phyloP scores from a whole-genome alignment of 2,113 vertebrate genomes.

The Porphyrio hochstetteri region DNA sequence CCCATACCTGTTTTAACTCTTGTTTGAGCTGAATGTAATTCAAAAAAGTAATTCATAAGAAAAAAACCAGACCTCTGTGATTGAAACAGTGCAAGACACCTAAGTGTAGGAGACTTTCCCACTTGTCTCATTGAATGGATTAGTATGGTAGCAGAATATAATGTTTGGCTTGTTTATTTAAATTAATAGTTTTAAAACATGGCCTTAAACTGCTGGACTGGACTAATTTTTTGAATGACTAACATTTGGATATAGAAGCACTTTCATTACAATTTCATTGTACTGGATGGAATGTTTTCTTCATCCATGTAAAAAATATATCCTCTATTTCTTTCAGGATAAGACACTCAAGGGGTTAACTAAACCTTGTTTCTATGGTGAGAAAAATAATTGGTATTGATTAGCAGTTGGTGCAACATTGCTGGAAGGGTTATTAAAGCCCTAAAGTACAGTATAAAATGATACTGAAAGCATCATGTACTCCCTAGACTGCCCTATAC shows the following conservation, averaged over 20 bases:
- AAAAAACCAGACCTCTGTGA: not conserved
- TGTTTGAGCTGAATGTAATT: not conserved
- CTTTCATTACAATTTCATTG: not conserved
- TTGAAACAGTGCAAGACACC: not conserved
- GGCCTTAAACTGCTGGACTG: not conserved
- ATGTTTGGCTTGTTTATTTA: not conserved
- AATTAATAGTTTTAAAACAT: not conserved
- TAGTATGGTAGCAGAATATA: not conserved
- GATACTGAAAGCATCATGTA: conserved; percentile 60
- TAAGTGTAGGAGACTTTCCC: not conserved
- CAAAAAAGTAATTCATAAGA: not conserved
- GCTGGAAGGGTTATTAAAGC: conserved; percentile 70
- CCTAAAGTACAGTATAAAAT: conserved; percentile 66
- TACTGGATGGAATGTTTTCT: not conserved
- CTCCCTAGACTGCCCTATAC: conserved; percentile 49
- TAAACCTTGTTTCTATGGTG: conserved; percentile 51
- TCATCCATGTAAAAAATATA: not conserved
- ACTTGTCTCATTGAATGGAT: not conserved
- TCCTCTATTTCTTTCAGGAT: not conserved
- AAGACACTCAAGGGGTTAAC: conserved; percentile 58
- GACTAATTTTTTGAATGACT: not conserved
- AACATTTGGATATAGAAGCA: not conserved
- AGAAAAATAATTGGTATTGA: conserved; percentile 80
- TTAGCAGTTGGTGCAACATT: conserved; percentile 69
- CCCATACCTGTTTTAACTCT: not conserved